phyloP scores from a whole-genome alignment of 1,140 invertebrate genomes.

The Papilio xuthus region DNA sequence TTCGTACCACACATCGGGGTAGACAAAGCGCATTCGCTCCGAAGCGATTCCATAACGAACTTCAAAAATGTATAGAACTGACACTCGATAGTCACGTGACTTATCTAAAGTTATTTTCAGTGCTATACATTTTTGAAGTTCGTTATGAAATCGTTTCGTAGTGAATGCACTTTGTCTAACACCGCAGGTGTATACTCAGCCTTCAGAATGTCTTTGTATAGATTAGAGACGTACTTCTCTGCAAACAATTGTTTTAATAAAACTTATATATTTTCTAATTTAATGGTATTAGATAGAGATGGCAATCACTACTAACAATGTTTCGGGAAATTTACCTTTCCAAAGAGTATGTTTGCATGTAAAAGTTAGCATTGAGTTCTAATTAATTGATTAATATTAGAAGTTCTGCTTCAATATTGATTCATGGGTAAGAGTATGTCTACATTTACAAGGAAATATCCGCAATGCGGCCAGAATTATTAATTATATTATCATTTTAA shows the following conservation, averaged over 20 bases:
- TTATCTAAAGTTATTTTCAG: too few relatives aligned
- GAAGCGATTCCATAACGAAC: too few relatives aligned
- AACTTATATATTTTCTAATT: background rate
- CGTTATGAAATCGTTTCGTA: too few relatives aligned
- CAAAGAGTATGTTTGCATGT: too few relatives aligned
- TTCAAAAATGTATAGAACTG: too few relatives aligned
- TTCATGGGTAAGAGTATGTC: background rate
- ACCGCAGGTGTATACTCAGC: conserved; percentile 4
- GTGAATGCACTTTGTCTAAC: too few relatives aligned
- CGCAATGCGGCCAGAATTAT: background rate
- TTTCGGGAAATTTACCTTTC: background rate
- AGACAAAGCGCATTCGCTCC: too few relatives aligned
- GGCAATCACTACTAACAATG: background rate
- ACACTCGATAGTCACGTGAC: too few relatives aligned
- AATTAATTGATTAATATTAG: background rate
- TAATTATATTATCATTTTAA: background rate
- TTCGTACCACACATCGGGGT: too few relatives aligned
- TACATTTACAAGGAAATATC: background rate
- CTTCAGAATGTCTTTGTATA: conserved; percentile 17
- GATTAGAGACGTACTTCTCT: background rate
- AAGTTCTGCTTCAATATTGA: background rate
- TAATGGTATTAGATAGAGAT: background rate
- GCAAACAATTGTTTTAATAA: background rate
- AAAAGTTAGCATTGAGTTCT: background rate
- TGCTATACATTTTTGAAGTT: too few relatives aligned